phyloP scores from a whole-genome alignment of 2,113 vertebrate genomes.

The Siniperca chuatsi region DNA sequence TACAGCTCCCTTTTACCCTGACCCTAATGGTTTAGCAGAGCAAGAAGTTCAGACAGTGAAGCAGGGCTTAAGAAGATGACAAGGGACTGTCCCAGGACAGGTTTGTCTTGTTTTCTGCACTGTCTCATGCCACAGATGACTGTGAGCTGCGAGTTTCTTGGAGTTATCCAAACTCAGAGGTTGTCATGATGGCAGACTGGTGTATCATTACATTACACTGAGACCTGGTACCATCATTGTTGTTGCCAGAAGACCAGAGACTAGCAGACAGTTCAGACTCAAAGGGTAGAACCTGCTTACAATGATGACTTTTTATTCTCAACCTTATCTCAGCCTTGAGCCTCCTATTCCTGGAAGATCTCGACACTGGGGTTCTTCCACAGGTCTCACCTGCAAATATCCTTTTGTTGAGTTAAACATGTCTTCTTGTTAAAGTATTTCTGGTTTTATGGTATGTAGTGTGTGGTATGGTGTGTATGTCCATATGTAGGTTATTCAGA shows the following conservation, averaged over 20 bases:
- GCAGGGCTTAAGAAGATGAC: neutral
- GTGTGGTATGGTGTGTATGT: too few species aligned
- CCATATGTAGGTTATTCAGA: neutral
- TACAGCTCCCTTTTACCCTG: neutral
- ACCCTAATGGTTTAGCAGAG: neutral
- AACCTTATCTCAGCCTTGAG: neutral
- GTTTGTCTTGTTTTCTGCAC: conserved; percentile 5
- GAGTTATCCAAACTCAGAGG: neutral
- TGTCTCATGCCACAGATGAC: neutral
- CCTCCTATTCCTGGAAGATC: neutral
- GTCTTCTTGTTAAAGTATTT: neutral
- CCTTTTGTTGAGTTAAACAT: neutral
- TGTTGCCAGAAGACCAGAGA: neutral
- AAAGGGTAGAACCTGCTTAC: neutral
- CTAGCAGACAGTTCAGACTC: neutral
- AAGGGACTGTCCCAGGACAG: neutral
- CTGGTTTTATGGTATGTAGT: neutral
- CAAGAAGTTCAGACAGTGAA: neutral
- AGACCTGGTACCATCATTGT: conserved; percentile 1
- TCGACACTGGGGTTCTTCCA: neutral
- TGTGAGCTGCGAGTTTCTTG: neutral
- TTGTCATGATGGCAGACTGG: neutral
- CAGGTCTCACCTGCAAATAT: neutral
- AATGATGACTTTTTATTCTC: neutral
- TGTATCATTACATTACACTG: neutral